These are phyloP conservation scores for Paramormyrops kingsleyae DNA, from an alignment of 2,113 vertebrate species.

Conservation along the genomic window DNA sequence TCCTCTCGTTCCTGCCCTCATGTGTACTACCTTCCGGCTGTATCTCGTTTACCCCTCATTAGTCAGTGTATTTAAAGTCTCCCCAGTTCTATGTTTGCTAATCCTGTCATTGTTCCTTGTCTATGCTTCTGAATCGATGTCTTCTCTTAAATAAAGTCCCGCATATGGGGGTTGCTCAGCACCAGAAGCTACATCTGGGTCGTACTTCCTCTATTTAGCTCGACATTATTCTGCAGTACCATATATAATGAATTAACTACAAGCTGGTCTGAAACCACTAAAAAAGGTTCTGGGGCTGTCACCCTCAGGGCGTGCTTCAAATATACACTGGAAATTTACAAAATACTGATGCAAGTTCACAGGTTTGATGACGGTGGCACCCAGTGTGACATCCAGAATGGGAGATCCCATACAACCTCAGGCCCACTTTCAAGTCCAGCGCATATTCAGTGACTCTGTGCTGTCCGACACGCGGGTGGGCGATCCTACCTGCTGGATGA, in stretches of 20 bases:
- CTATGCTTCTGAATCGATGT: too few species aligned
- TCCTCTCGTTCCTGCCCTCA: too few species aligned
- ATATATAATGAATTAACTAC: background rate
- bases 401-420: background rate
- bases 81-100: too few species aligned
- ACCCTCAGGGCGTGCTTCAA: background rate
- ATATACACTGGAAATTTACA: background rate
- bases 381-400: background rate
- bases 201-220: too few species aligned
- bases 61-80: too few species aligned
- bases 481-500: conserved; percentile 83
- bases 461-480: background rate
- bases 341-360: background rate
- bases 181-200: too few species aligned
- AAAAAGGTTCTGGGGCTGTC: background rate
- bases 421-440: background rate
- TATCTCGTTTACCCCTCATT: too few species aligned
- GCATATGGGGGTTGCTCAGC: too few species aligned
- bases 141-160: too few species aligned
- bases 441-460: background rate
- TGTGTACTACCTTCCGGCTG: too few species aligned
- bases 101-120: too few species aligned
- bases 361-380: background rate
- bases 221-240: background rate
- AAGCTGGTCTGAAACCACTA: background rate